Conservation (phyloP, 30 jellyfish, hydroid and myxozoan species). For the Clytia hemisphaerica region DNA sequence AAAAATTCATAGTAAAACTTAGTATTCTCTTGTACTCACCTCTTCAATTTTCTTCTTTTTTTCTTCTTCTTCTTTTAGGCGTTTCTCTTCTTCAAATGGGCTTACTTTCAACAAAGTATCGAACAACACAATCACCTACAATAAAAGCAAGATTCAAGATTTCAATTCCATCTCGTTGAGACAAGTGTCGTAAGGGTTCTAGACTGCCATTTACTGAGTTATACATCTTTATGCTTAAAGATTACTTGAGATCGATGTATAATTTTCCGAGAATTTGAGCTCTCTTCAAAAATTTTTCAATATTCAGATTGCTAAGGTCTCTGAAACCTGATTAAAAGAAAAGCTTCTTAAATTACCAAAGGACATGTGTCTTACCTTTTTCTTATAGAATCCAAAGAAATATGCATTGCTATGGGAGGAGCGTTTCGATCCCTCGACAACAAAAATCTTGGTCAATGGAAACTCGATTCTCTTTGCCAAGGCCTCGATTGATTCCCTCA, state of each 20-base stretch:
- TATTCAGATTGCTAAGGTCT: no score
- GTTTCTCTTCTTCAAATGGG: conserved; percentile 74
- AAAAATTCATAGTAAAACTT: no score
- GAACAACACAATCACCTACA: conserved; percentile 67
- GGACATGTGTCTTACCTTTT: conserved; percentile 26
- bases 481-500: conserved; percentile 62
- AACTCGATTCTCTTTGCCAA: conserved; percentile 71
- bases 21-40: no score
- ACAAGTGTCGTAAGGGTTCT: no score
- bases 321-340: not conserved
- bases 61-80: conserved; percentile 38
- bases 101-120: conserved; percentile 84
- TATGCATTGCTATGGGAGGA: conserved; percentile 98
- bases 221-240: no score
- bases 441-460: conserved; percentile 83
- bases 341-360: not conserved
- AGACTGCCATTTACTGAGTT: no score
- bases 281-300: no score
- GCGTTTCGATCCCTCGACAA: conserved; percentile 94
- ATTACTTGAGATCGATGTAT: no score
- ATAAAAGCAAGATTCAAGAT: not conserved
- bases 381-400: conserved; percentile 91
- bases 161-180: not conserved
- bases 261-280: no score
- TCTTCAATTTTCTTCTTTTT: conserved; percentile 21